phyloP scores from a whole-genome alignment of 1,140 invertebrate genomes.

The Drosophila lini region DNA sequence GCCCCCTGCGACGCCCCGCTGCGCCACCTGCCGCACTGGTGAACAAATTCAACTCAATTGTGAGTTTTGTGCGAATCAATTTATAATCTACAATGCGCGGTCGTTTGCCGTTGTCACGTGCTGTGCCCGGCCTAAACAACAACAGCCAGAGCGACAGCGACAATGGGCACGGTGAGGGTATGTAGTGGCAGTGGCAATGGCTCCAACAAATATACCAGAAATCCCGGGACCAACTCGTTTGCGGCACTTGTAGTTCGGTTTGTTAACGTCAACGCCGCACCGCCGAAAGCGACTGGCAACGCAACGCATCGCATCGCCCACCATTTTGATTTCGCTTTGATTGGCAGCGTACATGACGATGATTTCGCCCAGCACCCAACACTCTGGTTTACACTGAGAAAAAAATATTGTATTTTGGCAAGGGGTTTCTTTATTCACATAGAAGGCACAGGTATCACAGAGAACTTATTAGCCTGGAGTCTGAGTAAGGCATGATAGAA shows the following conservation, averaged over 20 bases:
- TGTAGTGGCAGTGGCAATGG: slow-evolving; percentile 6
- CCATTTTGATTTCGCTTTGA: slow-evolving; percentile 75
- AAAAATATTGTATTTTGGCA: not conserved
- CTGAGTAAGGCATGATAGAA: not conserved
- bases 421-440: not conserved
- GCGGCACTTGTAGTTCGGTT: slow-evolving; percentile 72
- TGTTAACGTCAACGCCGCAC: slow-evolving; percentile 71
- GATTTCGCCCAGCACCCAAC: slow-evolving; percentile 26
- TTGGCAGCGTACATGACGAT: slow-evolving; percentile 75
- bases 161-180: not conserved
- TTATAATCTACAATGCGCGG: slow-evolving; percentile 73
- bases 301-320: slow-evolving; percentile 33
- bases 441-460: not conserved
- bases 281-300: slow-evolving; percentile 3
- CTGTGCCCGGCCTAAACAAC: slow-evolving; percentile 53
- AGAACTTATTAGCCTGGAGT: not conserved
- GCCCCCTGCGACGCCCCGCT: slow-evolving; percentile 1
- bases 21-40: slow-evolving; percentile 44
- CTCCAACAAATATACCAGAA: slow-evolving; percentile 28
- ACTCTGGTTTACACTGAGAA: slow-evolving; percentile 2
- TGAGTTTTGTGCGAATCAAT: slow-evolving; percentile 80
- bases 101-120: slow-evolving; percentile 73
- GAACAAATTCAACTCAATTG: slow-evolving; percentile 81
- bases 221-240: slow-evolving; percentile 58
- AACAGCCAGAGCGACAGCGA: slow-evolving; percentile 1